Evolutionary conservation across 2,113 vertebrate species (phyloP), one percentile per base, ranked within the genome.

Genomic region (Psilopsiagon aymara): DNA sequence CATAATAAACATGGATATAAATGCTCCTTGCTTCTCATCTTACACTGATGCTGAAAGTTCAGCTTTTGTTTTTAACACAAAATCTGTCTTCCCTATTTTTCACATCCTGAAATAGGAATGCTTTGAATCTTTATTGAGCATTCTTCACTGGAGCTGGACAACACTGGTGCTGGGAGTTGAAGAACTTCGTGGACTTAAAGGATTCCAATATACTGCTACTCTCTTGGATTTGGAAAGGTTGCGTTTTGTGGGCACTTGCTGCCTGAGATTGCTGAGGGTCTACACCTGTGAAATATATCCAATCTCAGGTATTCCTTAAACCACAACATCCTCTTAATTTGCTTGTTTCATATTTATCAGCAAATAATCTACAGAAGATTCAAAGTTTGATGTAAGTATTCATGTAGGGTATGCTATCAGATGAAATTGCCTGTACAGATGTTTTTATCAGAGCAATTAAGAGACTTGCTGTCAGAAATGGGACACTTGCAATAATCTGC

Each of bases 271-370:
- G 88, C 97, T 99, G 93, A 98, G 99, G 64, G 99, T 99, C 94
- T 99, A 99, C 97, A 99, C 99, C 77, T 99, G 99, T 97, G 99
- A 99, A 95, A 99, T 99, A 95, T 99, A 99, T 96, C 99, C 99
- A 52, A 99, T 99, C 76, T 99, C 99, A 97, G 99, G 99, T 99
- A 98, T 60, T 83, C 7, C 5, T n/a, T 59, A 59, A 35, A 59
- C 57, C 57, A 59, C 20, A 15, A 24, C 21, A 59, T 59, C 57
- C 5, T 84, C 18, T 29, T 35, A 47, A 35, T 80, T 74, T 6
- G 31, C 44, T 77, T 59, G 6, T 64, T 92, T 62, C 1, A 1
- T 74, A 12, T 78, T 92, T 92, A 68, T 86, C 27, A 53, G 19
- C 25, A 82, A 47, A 37, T 62, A 31, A 35, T 57, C 9, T 64